Base-by-base conservation (phyloP, 2,113 vertebrate species). In the Xiphias gladius region DNA sequence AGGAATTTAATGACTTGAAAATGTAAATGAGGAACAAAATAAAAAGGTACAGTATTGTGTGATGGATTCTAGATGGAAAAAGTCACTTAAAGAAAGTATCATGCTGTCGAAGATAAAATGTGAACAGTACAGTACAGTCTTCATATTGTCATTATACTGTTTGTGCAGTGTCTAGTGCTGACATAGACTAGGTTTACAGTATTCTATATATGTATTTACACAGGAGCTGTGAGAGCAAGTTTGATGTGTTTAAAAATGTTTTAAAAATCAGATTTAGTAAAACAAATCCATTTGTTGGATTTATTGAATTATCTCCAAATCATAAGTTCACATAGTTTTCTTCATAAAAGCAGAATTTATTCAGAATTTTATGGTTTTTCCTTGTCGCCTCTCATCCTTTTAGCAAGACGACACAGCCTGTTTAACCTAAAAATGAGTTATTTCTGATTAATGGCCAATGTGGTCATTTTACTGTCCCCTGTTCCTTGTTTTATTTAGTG, bases 111-210 rank as follows among this genome's bases (percentile, higher is more conserved):
- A 84, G 11, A 59, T 52, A 8, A 73, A 85, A 74, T 76, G 72
- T 79, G 76, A 86, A 59, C 50, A 67, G n/a, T 20, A 57, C 68
- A 84, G 63, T 52, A 11, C 39, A 76, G 58, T 22, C 7, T 73
- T 85, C 67, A 68, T 86, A 61, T 61, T 83, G 76, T 84, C 57
- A 76, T 73, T 78, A 20, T 62, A 55, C 73, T 75, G 66, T 86
- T 50, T 71, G 88, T 90, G 55, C 52, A 72, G 84, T 84, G 80
- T 85, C 26, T 48, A 73, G 86, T 91, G 84, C 75, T 73, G 77
- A 82, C 68, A 71, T 89, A 89, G 80, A 85, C 20, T 89, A 86
- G 76, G 37, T 83, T 86, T 77, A 80, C 52, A 69, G 26, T 86
- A 22, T 52, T 52, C 55, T 85, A 64, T 65, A 24, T 17, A 59